Conservation (phyloP, 2,113 vertebrate species). For the Nibea albiflora region DNA sequence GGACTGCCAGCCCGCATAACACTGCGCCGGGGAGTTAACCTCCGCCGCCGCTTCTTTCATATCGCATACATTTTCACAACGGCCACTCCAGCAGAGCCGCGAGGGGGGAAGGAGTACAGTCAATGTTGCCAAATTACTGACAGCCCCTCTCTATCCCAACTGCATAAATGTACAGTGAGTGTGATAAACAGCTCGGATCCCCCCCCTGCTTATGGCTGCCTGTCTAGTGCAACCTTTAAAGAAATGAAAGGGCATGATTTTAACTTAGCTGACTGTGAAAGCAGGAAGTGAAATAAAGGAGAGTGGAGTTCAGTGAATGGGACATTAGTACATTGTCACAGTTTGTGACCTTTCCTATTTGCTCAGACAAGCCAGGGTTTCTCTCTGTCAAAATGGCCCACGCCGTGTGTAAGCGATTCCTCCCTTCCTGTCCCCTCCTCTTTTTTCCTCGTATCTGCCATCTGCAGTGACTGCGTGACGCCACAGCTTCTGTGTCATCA, state of each 20-base stretch:
- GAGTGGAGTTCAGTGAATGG: slow-evolving; percentile 64
- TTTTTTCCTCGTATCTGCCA: slow-evolving; percentile 57
- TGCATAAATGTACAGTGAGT: slow-evolving; percentile 41
- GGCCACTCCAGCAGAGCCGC: slow-evolving; percentile 29
- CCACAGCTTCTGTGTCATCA: slow-evolving; percentile 72
- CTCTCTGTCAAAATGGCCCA: slow-evolving; percentile 64
- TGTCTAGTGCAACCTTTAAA: slow-evolving; percentile 60
- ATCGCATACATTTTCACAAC: slow-evolving; percentile 47
- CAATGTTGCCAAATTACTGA: slow-evolving; percentile 69
- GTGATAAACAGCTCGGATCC: slow-evolving; percentile 62
- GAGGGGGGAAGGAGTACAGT: slow-evolving; percentile 25
- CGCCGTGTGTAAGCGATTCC: slow-evolving; percentile 42
- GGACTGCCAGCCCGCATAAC: slow-evolving; percentile 63
- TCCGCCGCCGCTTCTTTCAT: slow-evolving; percentile 50
- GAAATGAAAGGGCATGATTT: slow-evolving; percentile 63
- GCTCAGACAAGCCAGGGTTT: slow-evolving; percentile 61
- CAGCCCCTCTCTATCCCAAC: slow-evolving; percentile 41
- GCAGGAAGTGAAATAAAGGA: slow-evolving; percentile 61
- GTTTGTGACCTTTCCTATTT: slow-evolving; percentile 76
- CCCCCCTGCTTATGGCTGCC: slow-evolving; percentile 49
- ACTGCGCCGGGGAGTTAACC: slow-evolving; percentile 67
- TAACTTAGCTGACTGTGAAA: slow-evolving; percentile 54
- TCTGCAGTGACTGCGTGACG: slow-evolving; percentile 77
- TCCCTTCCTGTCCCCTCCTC: slow-evolving; percentile 52
- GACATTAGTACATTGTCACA: slow-evolving; percentile 67